Conservation (phyloP, 2,888 invertebrate species). For the Scaptomyza caliginosa region DNA sequence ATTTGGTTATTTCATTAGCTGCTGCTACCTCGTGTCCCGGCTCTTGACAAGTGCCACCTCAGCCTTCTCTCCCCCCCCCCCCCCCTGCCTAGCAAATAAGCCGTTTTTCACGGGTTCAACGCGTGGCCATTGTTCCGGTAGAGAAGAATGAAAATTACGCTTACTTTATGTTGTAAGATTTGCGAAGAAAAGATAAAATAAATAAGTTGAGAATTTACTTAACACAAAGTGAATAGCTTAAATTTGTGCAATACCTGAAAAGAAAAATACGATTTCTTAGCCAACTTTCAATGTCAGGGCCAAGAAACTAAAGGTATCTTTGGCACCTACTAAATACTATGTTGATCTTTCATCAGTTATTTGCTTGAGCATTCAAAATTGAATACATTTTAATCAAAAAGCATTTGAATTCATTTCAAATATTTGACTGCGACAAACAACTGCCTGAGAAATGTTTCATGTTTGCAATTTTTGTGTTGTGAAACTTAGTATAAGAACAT, state of each 20-base stretch:
- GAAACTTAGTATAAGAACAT: background rate
- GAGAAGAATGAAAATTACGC: slow-evolving; percentile 13
- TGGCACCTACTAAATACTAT: background rate
- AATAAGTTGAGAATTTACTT: background rate
- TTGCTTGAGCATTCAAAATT: slow-evolving; percentile 7
- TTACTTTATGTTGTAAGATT: background rate
- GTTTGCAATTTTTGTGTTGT: background rate
- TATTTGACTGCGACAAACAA: slow-evolving; percentile 13
- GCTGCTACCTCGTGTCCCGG: slow-evolving; percentile 12
- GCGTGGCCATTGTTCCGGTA: slow-evolving; percentile 60
- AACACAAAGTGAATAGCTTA: slow-evolving; percentile 29
- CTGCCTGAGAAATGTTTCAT: slow-evolving; percentile 32
- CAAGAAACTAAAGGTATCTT: slow-evolving; percentile 18
- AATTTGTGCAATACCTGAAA: slow-evolving; percentile 32
- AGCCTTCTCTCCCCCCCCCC: slow-evolving; percentile 1
- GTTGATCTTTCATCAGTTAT: slow-evolving; percentile 44
- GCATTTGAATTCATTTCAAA: slow-evolving; percentile 35
- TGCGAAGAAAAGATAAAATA: background rate
- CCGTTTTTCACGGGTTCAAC: slow-evolving; percentile 50
- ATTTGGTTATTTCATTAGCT: slow-evolving; percentile 24
- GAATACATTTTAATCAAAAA: slow-evolving; percentile 29
- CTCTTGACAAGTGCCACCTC: slow-evolving; percentile 4
- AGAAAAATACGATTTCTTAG: slow-evolving; percentile 10
- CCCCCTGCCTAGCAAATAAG: slow-evolving; percentile 13
- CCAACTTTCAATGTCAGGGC: slow-evolving; percentile 60